Base-by-base conservation (phyloP, 2,113 vertebrate species). In the Ictidomys tridecemlineatus region DNA sequence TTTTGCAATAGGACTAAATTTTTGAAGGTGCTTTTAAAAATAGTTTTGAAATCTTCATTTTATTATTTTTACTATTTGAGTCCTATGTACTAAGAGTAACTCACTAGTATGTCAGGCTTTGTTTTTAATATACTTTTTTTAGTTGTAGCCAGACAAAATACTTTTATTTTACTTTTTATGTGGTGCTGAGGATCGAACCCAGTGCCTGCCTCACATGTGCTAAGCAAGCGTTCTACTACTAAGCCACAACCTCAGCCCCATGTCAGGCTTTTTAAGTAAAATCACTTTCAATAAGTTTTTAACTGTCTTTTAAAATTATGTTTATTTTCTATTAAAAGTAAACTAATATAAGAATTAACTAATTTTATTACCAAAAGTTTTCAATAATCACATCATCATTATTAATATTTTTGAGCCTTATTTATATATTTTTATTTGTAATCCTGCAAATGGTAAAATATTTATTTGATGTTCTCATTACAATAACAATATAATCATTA, bases 31-130 rank as follows among this genome's bases (percentile, higher is more conserved):
- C n/a, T 28, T 63, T 96, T 84, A 10, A 8, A 4, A 18, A 13
- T 85, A 42, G n/a, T 2, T 89, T 80, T 87, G 32, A 78, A 91
- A 67, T 78, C 7, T 79, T 79, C 17, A 45, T 97, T 67, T 51
- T 30, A 53, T 73, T 53, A 37, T 42, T 39, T 30, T 85, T 92
- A 26, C 4, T 20, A 10, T 34, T 67, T 61, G 42, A 91, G 16
- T 16, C 72, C 37, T 45, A 45, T 53, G 2, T 30, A 48, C 58
- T 88, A 58, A 73, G 0, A 3, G 32, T 78, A 69, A 37, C 8
- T 45, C 88, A 85, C 1, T 79, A 70, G 5, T 56, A 3, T 45
- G 4, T 91, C 39, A 58, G 56, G 56, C 51, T 53, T 51, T 51
- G 48, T 53, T 53, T 53, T 53, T 17, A 53, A 53, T 16, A 53